phyloP scores from a whole-genome alignment of 2,888 invertebrate genomes.

The Choreutis nemorana region DNA sequence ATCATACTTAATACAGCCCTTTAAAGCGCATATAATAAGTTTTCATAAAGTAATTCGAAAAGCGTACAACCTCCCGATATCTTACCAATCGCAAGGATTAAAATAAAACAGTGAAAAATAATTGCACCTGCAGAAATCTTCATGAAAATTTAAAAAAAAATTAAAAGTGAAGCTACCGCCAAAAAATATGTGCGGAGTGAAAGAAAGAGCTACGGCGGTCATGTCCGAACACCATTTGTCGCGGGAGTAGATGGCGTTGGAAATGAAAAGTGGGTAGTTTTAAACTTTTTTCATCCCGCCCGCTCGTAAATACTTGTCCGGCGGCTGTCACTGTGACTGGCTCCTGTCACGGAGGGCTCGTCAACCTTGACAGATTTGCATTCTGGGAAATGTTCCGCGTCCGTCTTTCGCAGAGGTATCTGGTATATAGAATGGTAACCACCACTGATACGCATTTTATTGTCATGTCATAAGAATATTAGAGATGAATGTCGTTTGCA shows the following conservation, averaged over 20 bases:
- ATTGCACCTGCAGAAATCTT: not conserved
- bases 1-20: too few relatives aligned
- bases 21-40: too few relatives aligned
- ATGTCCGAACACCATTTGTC: conserved; percentile 51
- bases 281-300: conserved; percentile 32
- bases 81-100: not conserved
- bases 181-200: conserved; percentile 20
- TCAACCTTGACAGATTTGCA: conserved; percentile 51
- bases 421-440: too few relatives aligned
- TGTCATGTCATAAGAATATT: too few relatives aligned
- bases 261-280: conserved; percentile 59
- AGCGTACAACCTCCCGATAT: not conserved
- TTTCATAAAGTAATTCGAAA: too few relatives aligned
- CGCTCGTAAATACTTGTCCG: conserved; percentile 40
- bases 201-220: too few relatives aligned
- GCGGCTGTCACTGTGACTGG: conserved; percentile 23
- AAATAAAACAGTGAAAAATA: not conserved
- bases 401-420: not conserved
- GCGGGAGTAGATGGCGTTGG: conserved; percentile 47
- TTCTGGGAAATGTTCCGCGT: conserved; percentile 19
- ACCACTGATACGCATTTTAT: too few relatives aligned
- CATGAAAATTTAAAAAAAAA: conserved; percentile 7
- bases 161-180: conserved; percentile 11
- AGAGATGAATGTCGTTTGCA: too few relatives aligned
- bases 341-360: too few relatives aligned